Evolutionary conservation across 2,888 invertebrate genomes (phyloP), one percentile per base, ranked within the genome.

Genomic region (Hypsopygia costalis): DNA sequence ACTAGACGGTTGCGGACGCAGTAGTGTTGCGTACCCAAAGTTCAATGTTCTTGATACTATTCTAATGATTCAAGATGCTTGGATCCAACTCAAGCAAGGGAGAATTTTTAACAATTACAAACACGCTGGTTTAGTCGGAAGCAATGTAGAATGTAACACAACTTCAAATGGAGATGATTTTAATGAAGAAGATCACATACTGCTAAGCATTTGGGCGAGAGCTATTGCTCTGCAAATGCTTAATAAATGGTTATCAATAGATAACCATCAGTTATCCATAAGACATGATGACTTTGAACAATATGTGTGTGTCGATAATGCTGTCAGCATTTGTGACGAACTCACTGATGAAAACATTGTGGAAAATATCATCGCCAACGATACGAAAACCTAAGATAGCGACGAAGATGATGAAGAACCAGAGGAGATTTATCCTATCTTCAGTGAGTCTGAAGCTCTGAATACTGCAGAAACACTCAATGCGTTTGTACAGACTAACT

Each of bases 51-150:
- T 51, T 30, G 51, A 53, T 38, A 49, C 46, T 38, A 50, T 48
- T 47, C 44, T 52, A 43, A 49, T 53, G 54, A 46, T 54, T 49
- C 34, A 47, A 32, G 54, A 54, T 43, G 49, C 50, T 43, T 54
- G 54, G 50, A 47, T 34, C 16, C 34, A 49, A 38, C 40, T 46
- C 27, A 40, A 36, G 31, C 36, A 40, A 45, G 34, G n/a, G 0
- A 46, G 46, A 11, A 47, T 47, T 47, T 41, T 41, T 21, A 47
- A 44, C 46, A 48, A 47, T 48, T 48, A 40, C 40, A 51, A 43
- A 48, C 43, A 54, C 21, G 51, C 48, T 42, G 48, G 49, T 40
- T 51, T 53, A 44, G 42, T 44, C 29, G 40, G 40, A 44, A 43
- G 34, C 44, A 46, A 41, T 38, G n/a, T n/a, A n/a, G n/a, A 36